These are phyloP conservation scores for Pangasianodon gigas DNA, from an alignment of 2,113 vertebrate genomes.

Conservation along the genomic window DNA sequence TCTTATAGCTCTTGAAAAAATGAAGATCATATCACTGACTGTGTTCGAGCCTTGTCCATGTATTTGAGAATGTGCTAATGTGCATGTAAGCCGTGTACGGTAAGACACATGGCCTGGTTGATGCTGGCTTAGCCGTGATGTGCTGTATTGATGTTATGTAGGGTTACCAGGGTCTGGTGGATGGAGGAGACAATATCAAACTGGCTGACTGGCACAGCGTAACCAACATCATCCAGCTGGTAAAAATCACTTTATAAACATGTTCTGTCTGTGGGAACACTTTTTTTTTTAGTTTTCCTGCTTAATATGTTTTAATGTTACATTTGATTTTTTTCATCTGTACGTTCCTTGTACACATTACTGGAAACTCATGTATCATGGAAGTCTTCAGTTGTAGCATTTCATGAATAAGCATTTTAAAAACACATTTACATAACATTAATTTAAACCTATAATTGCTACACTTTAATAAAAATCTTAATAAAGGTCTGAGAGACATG, in stretches of 20 bases:
- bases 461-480: not conserved
- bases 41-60: not conserved
- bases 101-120: not conserved
- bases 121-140: not conserved
- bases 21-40: not conserved
- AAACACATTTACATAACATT: too few species aligned
- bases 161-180: slow-evolving; percentile 96
- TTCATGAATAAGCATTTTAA: too few species aligned
- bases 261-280: not conserved
- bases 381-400: too few species aligned
- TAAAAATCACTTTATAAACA: slow-evolving; percentile 62
- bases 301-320: not conserved
- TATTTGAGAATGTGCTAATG: slow-evolving; percentile 1
- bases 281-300: not conserved
- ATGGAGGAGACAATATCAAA: slow-evolving; percentile 91
- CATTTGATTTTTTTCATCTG: not conserved
- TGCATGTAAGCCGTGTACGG: not conserved
- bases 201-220: slow-evolving; percentile 92
- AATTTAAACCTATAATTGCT: not conserved
- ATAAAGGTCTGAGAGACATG: not conserved
- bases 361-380: too few species aligned
- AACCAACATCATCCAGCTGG: slow-evolving; percentile 95
- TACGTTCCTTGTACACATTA: not conserved
- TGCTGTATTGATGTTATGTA: slow-evolving; percentile 38
- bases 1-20: not conserved